Conservation (phyloP, 2,888 invertebrate genomes). For the Sialis lutaria region DNA sequence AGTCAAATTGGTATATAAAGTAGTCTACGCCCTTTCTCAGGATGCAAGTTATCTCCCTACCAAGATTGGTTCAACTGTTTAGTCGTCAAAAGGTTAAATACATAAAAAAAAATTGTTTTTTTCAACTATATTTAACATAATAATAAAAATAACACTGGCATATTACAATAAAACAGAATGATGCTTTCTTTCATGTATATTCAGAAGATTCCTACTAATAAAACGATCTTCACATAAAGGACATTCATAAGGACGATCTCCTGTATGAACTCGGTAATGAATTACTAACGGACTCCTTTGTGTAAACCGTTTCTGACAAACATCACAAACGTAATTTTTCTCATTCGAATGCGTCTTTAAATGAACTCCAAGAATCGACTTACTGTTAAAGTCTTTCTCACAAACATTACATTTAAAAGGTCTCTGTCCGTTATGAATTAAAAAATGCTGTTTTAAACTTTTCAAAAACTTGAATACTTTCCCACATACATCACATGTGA, state of each 20-base stretch:
- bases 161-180: no score
- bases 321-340: constrained; percentile 24
- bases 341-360: constrained; percentile 28
- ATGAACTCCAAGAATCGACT: constrained; percentile 26
- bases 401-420: constrained; percentile 28
- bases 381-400: constrained; percentile 28
- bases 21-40: no score
- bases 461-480: constrained; percentile 29
- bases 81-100: no score
- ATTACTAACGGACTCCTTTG: constrained; percentile 9
- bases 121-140: no score
- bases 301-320: constrained; percentile 5
- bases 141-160: no score
- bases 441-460: constrained; percentile 27
- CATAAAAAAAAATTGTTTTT: no score
- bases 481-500: constrained; percentile 31
- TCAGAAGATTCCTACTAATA: constrained; percentile 10
- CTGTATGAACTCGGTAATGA: constrained; percentile 32
- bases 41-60: no score
- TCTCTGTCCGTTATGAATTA: constrained; percentile 29
- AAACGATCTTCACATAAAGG: constrained; percentile 16
- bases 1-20: no score
- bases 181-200: not conserved
- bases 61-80: no score
- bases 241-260: constrained; percentile 33